phyloP scores from a whole-genome alignment of 2,888 invertebrate genomes.

The Agonopterix subpropinquella region DNA sequence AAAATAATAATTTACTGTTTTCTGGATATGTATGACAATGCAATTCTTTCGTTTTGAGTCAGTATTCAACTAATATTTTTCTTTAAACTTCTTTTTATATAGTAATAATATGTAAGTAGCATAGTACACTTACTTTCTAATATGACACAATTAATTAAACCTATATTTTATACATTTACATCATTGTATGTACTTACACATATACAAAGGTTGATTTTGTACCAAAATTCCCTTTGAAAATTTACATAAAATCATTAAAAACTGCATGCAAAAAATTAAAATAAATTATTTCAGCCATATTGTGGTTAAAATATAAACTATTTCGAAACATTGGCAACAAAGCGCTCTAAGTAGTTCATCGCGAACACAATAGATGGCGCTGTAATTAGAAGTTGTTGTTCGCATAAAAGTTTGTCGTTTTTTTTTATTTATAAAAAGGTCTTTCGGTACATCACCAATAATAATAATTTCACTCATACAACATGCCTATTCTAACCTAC shows the following conservation, averaged over 20 bases:
- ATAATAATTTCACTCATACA: conserved; percentile 56
- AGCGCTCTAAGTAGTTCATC: background rate
- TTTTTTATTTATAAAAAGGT: conserved; percentile 18
- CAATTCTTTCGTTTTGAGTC: conserved; percentile 37
- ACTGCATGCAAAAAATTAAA: too few relatives aligned
- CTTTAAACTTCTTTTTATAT: conserved; percentile 60
- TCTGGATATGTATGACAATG: conserved; percentile 14
- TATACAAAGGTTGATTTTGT: conserved; percentile 54
- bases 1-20: conserved; percentile 4
- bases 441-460: conserved; percentile 40
- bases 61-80: conserved; percentile 65
- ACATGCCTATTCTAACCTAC: conserved; percentile 64
- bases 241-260: too few relatives aligned
- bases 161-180: conserved; percentile 69
- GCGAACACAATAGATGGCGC: conserved; percentile 16
- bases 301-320: too few relatives aligned
- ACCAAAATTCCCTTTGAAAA: conserved; percentile 28
- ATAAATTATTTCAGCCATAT: too few relatives aligned
- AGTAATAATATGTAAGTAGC: conserved; percentile 70
- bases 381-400: conserved; percentile 2
- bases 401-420: background rate
- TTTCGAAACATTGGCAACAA: too few relatives aligned
- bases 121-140: conserved; percentile 69
- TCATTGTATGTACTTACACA: conserved; percentile 67
- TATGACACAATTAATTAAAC: conserved; percentile 73